Conservation (phyloP, 2,113 vertebrate genomes). For the Taxidea taxus region DNA sequence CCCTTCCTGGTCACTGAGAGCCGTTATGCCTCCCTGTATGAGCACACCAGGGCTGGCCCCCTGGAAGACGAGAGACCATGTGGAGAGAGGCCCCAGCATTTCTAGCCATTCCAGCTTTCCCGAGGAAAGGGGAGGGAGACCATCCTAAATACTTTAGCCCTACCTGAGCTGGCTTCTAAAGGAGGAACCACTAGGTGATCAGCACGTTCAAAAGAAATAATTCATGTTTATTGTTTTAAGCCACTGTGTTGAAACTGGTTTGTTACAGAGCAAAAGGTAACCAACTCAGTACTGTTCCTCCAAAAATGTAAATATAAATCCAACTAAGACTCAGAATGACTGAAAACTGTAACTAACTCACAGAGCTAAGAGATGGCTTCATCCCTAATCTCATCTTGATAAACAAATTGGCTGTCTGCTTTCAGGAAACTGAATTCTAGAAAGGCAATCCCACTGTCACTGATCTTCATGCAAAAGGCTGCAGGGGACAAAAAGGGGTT, state of each 20-base stretch:
- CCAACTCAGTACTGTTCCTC: not conserved
- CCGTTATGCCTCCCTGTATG: not conserved
- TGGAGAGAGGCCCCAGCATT: not conserved
- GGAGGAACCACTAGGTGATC: not conserved
- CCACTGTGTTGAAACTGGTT: not conserved
- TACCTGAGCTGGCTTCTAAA: not conserved
- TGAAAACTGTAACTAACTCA: not conserved
- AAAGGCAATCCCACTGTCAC: not conserved
- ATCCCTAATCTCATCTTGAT: not conserved
- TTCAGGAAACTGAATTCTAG: not conserved
- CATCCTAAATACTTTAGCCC: not conserved
- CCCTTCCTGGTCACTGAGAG: not conserved
- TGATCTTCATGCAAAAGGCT: not conserved
- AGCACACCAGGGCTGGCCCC: rapidly evolving
- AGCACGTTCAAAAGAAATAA: not conserved
- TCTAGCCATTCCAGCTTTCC: not conserved
- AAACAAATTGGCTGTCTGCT: not conserved
- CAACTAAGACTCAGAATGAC: not conserved
- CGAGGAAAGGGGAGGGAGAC: not conserved
- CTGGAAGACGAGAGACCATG: no score
- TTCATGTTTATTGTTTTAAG: not conserved
- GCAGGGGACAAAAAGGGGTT: not conserved
- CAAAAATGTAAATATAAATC: not conserved
- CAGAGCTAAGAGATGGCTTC: not conserved
- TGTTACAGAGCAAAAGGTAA: not conserved